Evolutionary conservation across 2,797 vertebrate genomes (phyloP).

Genomic region (Tapera naevia): DNA sequence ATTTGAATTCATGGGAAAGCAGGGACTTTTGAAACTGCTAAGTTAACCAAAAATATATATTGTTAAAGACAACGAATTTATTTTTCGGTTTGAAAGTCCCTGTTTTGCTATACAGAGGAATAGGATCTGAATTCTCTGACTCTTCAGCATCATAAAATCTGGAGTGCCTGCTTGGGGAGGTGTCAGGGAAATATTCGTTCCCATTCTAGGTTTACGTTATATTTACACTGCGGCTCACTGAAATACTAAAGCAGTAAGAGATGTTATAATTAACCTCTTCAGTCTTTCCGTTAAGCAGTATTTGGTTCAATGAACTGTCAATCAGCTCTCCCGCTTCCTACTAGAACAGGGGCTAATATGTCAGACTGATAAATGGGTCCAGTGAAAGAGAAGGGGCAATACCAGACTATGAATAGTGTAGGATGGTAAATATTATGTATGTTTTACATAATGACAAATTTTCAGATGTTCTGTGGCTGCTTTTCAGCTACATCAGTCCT

Average conservation of each 20-base stretch:
- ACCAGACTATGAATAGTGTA: not conserved
- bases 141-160: conserved; percentile 62
- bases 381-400: not conserved
- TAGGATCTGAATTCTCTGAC: conserved; percentile 43
- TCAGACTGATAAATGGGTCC: not conserved
- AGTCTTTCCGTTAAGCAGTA: conserved; percentile 54
- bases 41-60: conserved; percentile 68
- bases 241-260: conserved; percentile 56
- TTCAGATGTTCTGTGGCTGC: not conserved
- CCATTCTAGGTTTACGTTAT: conserved; percentile 46
- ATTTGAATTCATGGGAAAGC: conserved; percentile 65
- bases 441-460: not conserved
- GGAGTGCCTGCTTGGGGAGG: conserved; percentile 62
- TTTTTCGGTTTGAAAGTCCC: conserved; percentile 60
- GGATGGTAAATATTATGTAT: not conserved
- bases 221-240: conserved; percentile 40
- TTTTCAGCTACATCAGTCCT: not conserved
- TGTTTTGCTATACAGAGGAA: conserved; percentile 61
- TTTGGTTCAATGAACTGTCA: conserved; percentile 52
- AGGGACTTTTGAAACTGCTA: conserved; percentile 65
- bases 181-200: conserved; percentile 63
- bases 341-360: not conserved
- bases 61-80: conserved; percentile 66
- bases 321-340: conserved; percentile 17
- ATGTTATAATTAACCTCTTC: conserved; percentile 60